phyloP scores from a whole-genome alignment of 2,797 vertebrate genomes.

The Tympanoctomys barrerae region DNA sequence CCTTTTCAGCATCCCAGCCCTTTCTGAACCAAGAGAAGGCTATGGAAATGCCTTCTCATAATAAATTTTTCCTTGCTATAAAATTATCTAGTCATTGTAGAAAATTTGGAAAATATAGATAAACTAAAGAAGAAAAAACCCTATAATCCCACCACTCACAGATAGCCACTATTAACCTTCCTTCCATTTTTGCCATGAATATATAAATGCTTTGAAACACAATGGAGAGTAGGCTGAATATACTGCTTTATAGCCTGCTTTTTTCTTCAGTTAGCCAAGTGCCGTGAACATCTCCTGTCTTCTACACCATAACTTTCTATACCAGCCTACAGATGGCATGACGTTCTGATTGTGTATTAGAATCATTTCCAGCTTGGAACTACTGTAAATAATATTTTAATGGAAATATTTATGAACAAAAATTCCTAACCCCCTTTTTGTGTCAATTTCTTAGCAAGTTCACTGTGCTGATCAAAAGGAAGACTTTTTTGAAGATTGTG shows the following conservation, averaged over 20 bases:
- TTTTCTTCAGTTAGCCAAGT: slow-evolving; percentile 23
- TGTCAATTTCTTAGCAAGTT: slow-evolving; percentile 46
- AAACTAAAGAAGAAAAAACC: slow-evolving; percentile 12
- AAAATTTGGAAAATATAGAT: slow-evolving; percentile 35
- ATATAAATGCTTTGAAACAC: slow-evolving; percentile 45
- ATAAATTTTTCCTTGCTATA: slow-evolving; percentile 29
- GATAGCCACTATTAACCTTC: slow-evolving; percentile 35
- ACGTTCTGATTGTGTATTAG: slow-evolving; percentile 10
- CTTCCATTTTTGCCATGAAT: not conserved
- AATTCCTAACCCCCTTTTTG: not conserved
- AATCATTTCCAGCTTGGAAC: not conserved
- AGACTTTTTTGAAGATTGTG: slow-evolving; percentile 1
- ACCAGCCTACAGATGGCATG: not conserved
- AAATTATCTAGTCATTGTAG: slow-evolving; percentile 48
- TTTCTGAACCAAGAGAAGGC: slow-evolving; percentile 17
- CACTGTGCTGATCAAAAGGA: not conserved
- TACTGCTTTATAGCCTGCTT: not conserved
- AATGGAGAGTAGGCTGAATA: slow-evolving; percentile 10
- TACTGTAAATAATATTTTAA: not conserved
- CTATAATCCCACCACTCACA: not conserved
- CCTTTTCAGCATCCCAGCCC: not conserved
- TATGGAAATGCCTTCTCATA: not conserved
- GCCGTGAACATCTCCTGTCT: slow-evolving; percentile 7
- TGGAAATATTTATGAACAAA: not conserved
- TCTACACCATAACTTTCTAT: not conserved